phyloP scores from a whole-genome alignment of 2,113 vertebrate genomes.

The Lophura nycthemera region DNA sequence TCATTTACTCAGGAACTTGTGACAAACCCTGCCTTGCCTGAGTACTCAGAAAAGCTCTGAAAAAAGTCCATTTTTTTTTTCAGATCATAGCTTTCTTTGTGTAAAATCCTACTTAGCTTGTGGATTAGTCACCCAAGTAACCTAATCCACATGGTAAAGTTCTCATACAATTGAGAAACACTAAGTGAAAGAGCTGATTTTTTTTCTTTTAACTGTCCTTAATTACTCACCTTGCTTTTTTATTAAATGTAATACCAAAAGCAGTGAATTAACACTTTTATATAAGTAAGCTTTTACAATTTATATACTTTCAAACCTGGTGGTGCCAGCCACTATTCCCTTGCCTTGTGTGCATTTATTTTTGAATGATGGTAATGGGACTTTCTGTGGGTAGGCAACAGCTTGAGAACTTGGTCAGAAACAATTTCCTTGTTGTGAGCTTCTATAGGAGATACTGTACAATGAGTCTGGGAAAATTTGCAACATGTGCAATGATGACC shows the following conservation, averaged over 20 bases:
- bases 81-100: slow-evolving; percentile 43
- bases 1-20: slow-evolving; percentile 3
- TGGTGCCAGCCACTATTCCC: neutral
- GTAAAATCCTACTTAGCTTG: slow-evolving; percentile 35
- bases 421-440: neutral
- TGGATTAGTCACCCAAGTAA: slow-evolving; percentile 47
- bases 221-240: neutral
- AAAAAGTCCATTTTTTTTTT: neutral
- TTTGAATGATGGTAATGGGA: neutral
- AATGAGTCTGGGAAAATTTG: neutral
- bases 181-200: slow-evolving; percentile 1
- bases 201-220: neutral
- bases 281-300: neutral
- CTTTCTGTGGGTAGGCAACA: neutral
- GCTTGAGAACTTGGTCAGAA: neutral
- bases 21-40: neutral
- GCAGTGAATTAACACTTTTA: neutral
- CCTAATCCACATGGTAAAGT: slow-evolving; percentile 26
- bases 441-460: neutral
- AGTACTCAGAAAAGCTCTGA: neutral
- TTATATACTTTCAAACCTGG: neutral
- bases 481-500: neutral
- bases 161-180: slow-evolving; percentile 30
- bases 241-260: neutral
- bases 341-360: neutral